These are phyloP conservation scores for Picathartes gymnocephalus DNA, from an alignment of 2,113 vertebrate species.

Conservation along the genomic window DNA sequence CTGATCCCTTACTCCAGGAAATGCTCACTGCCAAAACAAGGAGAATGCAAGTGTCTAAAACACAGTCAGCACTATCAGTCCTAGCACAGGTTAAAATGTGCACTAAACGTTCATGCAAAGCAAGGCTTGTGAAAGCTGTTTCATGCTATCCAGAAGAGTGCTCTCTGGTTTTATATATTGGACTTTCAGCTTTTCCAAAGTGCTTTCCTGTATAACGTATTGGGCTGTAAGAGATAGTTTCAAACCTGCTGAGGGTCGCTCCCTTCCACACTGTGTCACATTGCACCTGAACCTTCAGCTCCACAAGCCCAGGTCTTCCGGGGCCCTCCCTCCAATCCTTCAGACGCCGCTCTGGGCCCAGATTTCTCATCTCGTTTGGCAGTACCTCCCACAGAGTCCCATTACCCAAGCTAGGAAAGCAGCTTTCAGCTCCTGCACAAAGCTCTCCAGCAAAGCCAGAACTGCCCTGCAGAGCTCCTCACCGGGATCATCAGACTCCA, in stretches of 20 bases:
- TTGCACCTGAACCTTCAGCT: not conserved
- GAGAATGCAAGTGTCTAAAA: not conserved
- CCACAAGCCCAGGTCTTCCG: not conserved
- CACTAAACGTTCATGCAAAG: not conserved
- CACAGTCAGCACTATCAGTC: not conserved
- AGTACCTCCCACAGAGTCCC: not conserved
- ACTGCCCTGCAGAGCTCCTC: not conserved
- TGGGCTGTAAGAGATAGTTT: not conserved
- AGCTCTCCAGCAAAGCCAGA: not conserved
- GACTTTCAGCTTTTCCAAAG: not conserved
- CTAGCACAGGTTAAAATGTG: not conserved
- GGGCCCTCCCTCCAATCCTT: not conserved
- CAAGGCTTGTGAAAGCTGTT: not conserved
- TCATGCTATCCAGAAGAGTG: not conserved
- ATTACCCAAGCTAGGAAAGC: not conserved
- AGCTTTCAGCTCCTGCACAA: not conserved
- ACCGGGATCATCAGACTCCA: not conserved
- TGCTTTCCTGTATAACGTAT: not conserved
- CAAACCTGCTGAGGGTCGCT: not conserved
- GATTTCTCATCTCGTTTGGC: not conserved
- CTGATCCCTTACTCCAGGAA: not conserved
- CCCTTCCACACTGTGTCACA: not conserved
- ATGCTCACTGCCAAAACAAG: not conserved
- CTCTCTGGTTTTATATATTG: not conserved
- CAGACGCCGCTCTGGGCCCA: fast-evolving